Base-by-base conservation (phyloP, 2,113 vertebrate genomes). In the Craseonycteris thonglongyai region DNA sequence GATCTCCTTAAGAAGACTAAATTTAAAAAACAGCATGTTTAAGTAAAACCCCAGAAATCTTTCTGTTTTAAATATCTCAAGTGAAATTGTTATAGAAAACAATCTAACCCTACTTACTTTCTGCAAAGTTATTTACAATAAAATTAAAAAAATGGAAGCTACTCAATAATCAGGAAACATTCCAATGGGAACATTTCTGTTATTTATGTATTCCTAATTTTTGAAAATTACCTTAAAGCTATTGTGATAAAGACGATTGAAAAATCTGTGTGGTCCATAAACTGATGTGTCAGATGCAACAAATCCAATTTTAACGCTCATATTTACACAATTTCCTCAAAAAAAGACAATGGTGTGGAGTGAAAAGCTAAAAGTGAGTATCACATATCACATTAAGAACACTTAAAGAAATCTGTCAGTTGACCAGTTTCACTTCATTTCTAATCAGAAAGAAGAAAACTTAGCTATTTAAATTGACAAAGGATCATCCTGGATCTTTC, bases 1-100 rank as follows among this genome's bases (percentile, higher is more conserved):
- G 75, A 63, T 59, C 59, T 96, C 72, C 69, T 95, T 97, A 91
- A 91, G 95, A 97, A 96, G 13, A 96, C 38, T 95, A 93, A 98
- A 93, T 96, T 97, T 83, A 97, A 96, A 96, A 90, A 96, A 42
- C 13, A 80, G 3, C 8, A 61, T 8, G 15, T 74, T 42, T 61
- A 54, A 89, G 7, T 78, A 85, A 59, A 9, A 75, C 21, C 5
- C 66, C 42, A n/a, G 35, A 71, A 71, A 22, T 38, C 6, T 16
- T 68, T 92, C 54, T 51, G 3, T 58, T 76, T 78, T 45, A 92
- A 92, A 61, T 85, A 58, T 90, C 33, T 30, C 12, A 76, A 82
- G 90, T 49, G 14, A 86, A 86, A 4, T 84, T 18, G 47, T 51
- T 72, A 3, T 91, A 83, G 66, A 33, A 93, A 61, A 68, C 3